Evolutionary conservation across 2,888 invertebrate species (phyloP).

Genomic region (Conistra vaccinii): DNA sequence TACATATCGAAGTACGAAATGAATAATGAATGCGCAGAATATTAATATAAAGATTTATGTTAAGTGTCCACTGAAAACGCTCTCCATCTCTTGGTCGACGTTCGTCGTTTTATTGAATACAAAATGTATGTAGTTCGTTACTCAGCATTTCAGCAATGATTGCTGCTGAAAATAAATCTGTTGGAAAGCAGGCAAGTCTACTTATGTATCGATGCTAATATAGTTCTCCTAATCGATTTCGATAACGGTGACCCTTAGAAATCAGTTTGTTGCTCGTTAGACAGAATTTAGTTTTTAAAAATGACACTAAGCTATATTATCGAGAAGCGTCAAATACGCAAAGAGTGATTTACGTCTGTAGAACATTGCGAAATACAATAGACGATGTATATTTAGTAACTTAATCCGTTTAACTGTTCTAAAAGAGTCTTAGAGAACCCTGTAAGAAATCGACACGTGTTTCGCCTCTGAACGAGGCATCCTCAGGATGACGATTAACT

Average conservation of each 20-base stretch:
- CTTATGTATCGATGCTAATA: background rate
- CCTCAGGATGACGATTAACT: no score
- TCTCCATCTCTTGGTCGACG: background rate
- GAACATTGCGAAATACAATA: no score
- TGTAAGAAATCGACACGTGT: no score
- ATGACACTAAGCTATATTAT: background rate
- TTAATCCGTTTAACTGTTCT: no score
- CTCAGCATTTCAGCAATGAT: background rate
- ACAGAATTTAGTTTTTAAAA: no score
- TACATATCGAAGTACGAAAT: background rate
- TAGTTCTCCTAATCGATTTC: background rate
- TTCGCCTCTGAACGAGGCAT: no score
- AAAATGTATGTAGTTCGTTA: background rate
- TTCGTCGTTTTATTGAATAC: conserved; percentile 1
- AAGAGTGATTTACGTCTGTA: no score
- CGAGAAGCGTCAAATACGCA: background rate
- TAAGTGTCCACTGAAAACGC: background rate
- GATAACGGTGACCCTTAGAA: background rate
- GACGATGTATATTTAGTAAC: no score
- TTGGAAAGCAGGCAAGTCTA: background rate
- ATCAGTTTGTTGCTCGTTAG: background rate
- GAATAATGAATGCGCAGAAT: background rate
- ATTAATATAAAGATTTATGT: background rate
- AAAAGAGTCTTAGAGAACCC: no score
- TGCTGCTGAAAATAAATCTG: background rate